phyloP scores from a whole-genome alignment of 2,113 vertebrate species.

The Spea bombifrons region DNA sequence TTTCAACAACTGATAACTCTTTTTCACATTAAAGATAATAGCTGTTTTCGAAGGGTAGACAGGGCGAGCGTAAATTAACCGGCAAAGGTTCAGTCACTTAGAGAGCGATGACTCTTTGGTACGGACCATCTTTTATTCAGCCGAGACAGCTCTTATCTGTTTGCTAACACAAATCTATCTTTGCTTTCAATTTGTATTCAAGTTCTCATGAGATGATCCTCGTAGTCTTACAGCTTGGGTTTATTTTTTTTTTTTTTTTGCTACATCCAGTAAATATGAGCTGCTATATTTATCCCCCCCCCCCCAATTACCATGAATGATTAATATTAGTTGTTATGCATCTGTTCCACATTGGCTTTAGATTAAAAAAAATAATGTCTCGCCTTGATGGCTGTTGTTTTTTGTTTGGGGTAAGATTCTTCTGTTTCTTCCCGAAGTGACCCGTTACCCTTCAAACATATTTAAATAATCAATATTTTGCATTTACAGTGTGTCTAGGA shows the following conservation, averaged over 20 bases:
- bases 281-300: background rate
- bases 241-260: background rate
- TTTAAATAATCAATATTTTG: conserved; percentile 46
- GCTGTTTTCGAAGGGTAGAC: background rate
- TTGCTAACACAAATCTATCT: conserved; percentile 17
- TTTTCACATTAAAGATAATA: conserved; percentile 1
- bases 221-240: background rate
- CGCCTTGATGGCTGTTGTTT: background rate
- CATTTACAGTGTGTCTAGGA: conserved; percentile 39
- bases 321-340: conserved; percentile 9
- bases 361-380: conserved; percentile 16
- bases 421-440: conserved; percentile 29
- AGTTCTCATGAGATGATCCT: conserved; percentile 11
- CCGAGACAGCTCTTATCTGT: conserved; percentile 26
- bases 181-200: conserved; percentile 25
- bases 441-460: conserved; percentile 35
- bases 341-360: conserved; percentile 10
- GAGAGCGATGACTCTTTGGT: conserved; percentile 22
- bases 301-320: conserved; percentile 9
- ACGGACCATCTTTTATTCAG: conserved; percentile 8
- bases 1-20: conserved; percentile 9
- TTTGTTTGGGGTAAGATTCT: background rate
- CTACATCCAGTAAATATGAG: background rate
- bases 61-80: background rate
- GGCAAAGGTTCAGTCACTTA: conserved; percentile 9